phyloP scores from a whole-genome alignment of 2,888 invertebrate species.

The Lasiommata megera region DNA sequence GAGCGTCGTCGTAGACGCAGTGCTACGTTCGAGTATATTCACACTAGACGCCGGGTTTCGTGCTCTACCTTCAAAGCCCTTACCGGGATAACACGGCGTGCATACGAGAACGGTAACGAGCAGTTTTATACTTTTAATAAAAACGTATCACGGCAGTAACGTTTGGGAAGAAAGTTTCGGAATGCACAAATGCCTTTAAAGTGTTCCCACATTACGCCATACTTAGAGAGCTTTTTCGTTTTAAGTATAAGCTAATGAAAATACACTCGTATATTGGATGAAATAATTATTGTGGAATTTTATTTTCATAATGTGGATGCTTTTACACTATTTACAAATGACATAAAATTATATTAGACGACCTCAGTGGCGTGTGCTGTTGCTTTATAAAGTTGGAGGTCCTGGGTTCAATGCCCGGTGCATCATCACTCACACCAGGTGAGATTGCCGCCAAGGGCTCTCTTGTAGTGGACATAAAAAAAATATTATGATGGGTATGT shows the following conservation, averaged over 20 bases:
- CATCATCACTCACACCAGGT: no score
- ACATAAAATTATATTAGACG: no score
- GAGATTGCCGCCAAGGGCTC: no score
- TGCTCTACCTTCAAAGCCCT: neutral
- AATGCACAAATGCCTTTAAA: constrained; percentile 10
- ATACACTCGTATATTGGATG: neutral
- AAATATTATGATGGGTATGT: no score
- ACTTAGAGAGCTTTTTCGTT: neutral
- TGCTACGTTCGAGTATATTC: neutral
- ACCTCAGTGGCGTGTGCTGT: no score
- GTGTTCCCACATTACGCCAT: neutral
- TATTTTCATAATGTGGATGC: no score
- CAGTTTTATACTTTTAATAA: neutral
- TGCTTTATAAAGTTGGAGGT: no score
- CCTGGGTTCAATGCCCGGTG: no score
- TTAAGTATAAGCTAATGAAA: constrained; percentile 2
- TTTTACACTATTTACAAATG: no score
- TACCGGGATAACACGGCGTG: neutral
- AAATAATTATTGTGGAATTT: neutral
- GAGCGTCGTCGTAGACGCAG: neutral
- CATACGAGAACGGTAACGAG: neutral
- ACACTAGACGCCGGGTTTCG: neutral
- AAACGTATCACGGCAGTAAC: neutral
- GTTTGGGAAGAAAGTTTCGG: neutral
- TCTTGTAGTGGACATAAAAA: no score